These are phyloP conservation scores for Sphaeridia pumilis DNA, from an alignment of 2,888 invertebrate species.

Conservation along the genomic window DNA sequence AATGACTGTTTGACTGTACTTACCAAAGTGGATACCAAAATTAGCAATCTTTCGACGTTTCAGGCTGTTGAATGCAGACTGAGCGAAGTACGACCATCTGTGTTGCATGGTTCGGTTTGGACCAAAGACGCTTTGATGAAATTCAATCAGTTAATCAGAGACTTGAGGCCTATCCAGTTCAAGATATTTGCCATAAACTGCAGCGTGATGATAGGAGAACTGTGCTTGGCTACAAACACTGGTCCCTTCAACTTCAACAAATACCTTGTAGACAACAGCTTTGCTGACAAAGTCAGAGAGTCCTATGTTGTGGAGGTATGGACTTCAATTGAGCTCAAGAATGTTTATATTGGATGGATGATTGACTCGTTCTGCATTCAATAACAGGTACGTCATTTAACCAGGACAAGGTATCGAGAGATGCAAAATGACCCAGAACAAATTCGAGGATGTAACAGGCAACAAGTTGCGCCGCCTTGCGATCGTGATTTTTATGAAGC, in stretches of 20 bases:
- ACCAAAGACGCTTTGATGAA: slow-evolving; percentile 13
- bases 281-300: slow-evolving; percentile 60
- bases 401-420: slow-evolving; percentile 8
- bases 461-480: slow-evolving; percentile 21
- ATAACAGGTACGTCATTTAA: slow-evolving; percentile 22
- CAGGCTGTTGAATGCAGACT: slow-evolving; percentile 34
- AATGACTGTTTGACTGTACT: not conserved
- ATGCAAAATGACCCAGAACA: slow-evolving; percentile 16
- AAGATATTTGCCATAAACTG: slow-evolving; percentile 65
- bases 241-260: slow-evolving; percentile 9
- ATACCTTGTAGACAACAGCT: slow-evolving; percentile 48
- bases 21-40: not conserved
- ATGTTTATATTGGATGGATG: not conserved
- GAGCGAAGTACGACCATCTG: slow-evolving; percentile 24
- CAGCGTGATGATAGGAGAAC: slow-evolving; percentile 55
- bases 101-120: slow-evolving; percentile 30
- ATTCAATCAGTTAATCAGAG: slow-evolving; percentile 19
- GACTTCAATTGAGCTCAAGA: not conserved
- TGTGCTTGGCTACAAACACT: slow-evolving; percentile 40
- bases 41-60: not conserved
- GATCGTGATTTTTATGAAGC: slow-evolving; percentile 24
- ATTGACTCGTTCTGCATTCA: slow-evolving; percentile 9
- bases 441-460: slow-evolving; percentile 16
- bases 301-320: slow-evolving; percentile 60
- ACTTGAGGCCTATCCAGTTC: slow-evolving; percentile 12